These are phyloP conservation scores for Protomyctophum bolini DNA, from an alignment of 2,113 vertebrate genomes.

Conservation along the genomic window DNA sequence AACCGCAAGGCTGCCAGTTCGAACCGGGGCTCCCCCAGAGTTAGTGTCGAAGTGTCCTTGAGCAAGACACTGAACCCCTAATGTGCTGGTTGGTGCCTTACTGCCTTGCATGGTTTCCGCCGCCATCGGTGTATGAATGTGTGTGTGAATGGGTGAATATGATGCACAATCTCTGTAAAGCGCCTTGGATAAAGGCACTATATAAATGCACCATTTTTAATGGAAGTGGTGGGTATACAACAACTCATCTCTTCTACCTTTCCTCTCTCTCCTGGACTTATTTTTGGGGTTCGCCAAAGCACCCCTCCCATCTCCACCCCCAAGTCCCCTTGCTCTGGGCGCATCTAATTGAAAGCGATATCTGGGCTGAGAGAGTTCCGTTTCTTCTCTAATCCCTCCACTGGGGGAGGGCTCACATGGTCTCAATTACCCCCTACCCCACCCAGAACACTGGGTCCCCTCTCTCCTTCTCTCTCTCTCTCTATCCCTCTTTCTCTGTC, in stretches of 20 bases:
- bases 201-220: background rate
- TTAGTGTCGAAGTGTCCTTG: too few relatives aligned
- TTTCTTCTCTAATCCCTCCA: slow-evolving; percentile 91
- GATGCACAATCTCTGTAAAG: too few relatives aligned
- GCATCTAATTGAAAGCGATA: slow-evolving; percentile 99
- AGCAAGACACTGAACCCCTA: too few relatives aligned
- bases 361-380: slow-evolving; percentile 90
- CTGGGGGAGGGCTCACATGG: slow-evolving; percentile 94
- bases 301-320: slow-evolving; percentile 57
- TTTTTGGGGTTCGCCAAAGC: background rate
- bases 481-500: background rate
- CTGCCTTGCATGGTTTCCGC: too few relatives aligned
- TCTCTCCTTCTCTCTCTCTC: slow-evolving; percentile 67
- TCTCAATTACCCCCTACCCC: slow-evolving; percentile 93
- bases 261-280: slow-evolving; percentile 2
- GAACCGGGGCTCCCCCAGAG: too few relatives aligned
- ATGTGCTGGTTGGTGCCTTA: too few relatives aligned
- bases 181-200: too few relatives aligned
- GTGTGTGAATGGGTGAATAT: too few relatives aligned
- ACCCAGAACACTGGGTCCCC: slow-evolving; percentile 85
- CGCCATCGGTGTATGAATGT: too few relatives aligned
- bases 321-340: slow-evolving; percentile 87
- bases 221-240: slow-evolving; percentile 72
- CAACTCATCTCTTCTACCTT: slow-evolving; percentile 75
- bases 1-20: too few relatives aligned